These are phyloP conservation scores for Aulostomus chinensis DNA, from an alignment of 2,797 vertebrate genomes.

Conservation along the genomic window DNA sequence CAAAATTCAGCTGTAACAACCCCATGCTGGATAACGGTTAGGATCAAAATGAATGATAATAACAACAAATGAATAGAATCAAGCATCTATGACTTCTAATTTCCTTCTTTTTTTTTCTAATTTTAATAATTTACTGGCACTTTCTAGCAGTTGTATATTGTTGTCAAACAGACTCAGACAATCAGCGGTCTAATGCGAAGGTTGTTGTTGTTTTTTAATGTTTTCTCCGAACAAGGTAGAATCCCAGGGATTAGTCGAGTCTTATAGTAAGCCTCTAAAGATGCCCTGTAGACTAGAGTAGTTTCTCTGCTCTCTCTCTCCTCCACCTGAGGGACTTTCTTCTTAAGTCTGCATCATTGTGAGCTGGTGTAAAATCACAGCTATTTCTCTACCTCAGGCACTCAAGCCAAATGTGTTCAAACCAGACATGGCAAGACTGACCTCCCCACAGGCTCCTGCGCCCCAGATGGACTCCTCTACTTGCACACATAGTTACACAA, in stretches of 20 bases:
- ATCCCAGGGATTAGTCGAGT: conserved; percentile 54
- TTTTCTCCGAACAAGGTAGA: conserved; percentile 25
- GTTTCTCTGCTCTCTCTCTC: conserved; percentile 35
- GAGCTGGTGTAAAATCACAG: conserved; percentile 66
- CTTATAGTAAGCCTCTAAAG: conserved; percentile 62
- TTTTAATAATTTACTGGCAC: conserved; percentile 21
- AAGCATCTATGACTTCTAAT: conserved; percentile 20
- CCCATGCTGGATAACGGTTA: conserved; percentile 39
- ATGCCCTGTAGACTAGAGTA: conserved; percentile 50
- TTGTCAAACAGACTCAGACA: conserved; percentile 34
- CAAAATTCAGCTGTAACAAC: conserved; percentile 42
- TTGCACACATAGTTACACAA: not conserved
- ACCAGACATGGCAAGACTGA: conserved; percentile 48
- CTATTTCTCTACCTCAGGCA: conserved; percentile 50
- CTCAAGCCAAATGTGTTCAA: conserved; percentile 46
- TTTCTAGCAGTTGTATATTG: conserved; percentile 24
- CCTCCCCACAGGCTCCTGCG: conserved; percentile 29
- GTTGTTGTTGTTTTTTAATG: conserved; percentile 20
- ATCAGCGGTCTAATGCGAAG: conserved; percentile 16
- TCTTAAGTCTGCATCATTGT: conserved; percentile 56
- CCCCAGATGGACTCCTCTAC: conserved; percentile 20
- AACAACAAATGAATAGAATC: conserved; percentile 24
- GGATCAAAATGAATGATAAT: conserved; percentile 1
- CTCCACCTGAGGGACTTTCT: conserved; percentile 57
- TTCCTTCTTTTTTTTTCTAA: not conserved